Evolutionary conservation across 2,113 vertebrate species (phyloP).

Genomic region (Gasterosteus nipponicus): DNA sequence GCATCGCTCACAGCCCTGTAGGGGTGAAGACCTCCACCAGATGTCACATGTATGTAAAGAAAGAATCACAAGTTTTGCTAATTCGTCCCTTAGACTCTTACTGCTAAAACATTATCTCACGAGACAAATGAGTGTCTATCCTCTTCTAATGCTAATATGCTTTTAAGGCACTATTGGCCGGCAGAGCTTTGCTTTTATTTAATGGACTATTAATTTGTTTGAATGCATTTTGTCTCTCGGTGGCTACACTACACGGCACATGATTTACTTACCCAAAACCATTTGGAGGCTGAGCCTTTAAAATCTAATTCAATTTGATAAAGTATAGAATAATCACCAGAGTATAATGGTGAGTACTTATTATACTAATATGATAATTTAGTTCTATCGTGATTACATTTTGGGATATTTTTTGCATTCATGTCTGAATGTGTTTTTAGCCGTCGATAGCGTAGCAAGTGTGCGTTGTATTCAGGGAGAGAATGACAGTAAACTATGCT

Average conservation of each 20-base stretch:
- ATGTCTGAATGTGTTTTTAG: conserved; percentile 24
- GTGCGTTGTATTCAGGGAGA: conserved; percentile 25
- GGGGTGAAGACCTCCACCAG: conserved; percentile 58
- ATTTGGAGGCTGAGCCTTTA: conserved; percentile 54
- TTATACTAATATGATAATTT: conserved; percentile 60
- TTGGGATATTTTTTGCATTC: conserved; percentile 17
- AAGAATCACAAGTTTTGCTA: conserved; percentile 34
- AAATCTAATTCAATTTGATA: conserved; percentile 73
- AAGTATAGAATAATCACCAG: conserved; percentile 66
- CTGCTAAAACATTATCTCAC: conserved; percentile 41
- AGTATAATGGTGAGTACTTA: conserved; percentile 60
- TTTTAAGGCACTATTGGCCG: conserved; percentile 69
- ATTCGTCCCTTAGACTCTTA: conserved; percentile 32
- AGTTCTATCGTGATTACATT: conserved; percentile 35
- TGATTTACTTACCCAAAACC: conserved; percentile 66
- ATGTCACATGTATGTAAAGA: conserved; percentile 55
- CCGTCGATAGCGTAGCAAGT: conserved; percentile 10
- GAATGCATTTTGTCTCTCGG: conserved; percentile 66
- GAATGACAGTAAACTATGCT: conserved; percentile 11
- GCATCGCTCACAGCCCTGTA: conserved; percentile 56
- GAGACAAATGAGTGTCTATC: conserved; percentile 62
- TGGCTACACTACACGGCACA: conserved; percentile 43
- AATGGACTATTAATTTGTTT: conserved; percentile 80
- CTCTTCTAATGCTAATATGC: conserved; percentile 70
- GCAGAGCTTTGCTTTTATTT: conserved; percentile 68